Evolutionary conservation across 1,140 invertebrate genomes (phyloP), one percentile per base, ranked within the genome.

Genomic region (Heliconius hewitsoni): DNA sequence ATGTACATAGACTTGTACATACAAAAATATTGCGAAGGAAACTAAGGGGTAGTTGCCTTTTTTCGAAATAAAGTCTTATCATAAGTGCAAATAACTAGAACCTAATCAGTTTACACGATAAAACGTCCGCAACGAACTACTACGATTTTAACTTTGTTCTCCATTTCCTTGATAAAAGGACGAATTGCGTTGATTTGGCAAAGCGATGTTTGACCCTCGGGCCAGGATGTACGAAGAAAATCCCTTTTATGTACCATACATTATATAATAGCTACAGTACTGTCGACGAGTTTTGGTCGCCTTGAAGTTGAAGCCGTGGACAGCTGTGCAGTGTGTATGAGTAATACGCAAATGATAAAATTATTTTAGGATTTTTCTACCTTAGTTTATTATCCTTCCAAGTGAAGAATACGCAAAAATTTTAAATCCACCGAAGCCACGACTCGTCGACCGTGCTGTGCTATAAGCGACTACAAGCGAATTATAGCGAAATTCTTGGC

Each of bases 201-300:
- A 19, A 74, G 72, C 72, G 66, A 57, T 71, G 73, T 73, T 52
- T 75, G 78, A 79, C 78, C 78, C 78, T 70, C 57, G 39, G 78
- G 73, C 73, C 30, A 55, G 39, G 76, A 42, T 50, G 73, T 27
- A 75, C 78, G 60, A 74, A 73, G 73, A 55, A 74, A 75, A 71
- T 50, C 73, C 55, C 74, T 79, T 74, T 79, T 71, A 46, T 73
- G 9, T 46, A 66, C 42, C 60, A 46, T 18, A 46, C 23, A 52
- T 74, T 71, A 76, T 76, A 37, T 50, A 66, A 9, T 66, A 16
- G 57, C n/a, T n/a, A 66, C 16, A 52, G 50, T 52, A 52, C 50
- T 18, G 18, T 3, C 8, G 50, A 52, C 50, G 50, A 52, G 0
- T 52, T 19, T 1, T 52, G 50, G 50, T 18, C 18, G 18, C 6